Percentiles rank a stretch among this genome's conserved stretches.
Conservation (phyloP, 2,113 vertebrate genomes). For the Daphoenositta chrysoptera region DNA sequence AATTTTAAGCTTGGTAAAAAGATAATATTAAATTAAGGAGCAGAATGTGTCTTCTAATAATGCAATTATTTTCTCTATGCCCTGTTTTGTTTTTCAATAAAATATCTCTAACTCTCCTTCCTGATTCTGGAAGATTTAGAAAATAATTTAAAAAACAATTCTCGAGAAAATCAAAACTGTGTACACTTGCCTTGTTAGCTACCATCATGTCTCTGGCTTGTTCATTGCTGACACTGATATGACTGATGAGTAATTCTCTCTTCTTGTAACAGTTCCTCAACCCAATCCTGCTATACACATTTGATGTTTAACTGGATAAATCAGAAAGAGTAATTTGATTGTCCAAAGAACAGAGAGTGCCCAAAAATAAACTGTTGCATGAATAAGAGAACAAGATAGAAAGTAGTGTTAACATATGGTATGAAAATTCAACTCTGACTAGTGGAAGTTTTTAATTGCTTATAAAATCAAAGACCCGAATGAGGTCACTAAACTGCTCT, state of each 20-base stretch:
- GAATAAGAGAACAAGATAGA: background rate
- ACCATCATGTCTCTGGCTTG: background rate
- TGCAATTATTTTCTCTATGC: background rate
- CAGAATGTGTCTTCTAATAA: background rate
- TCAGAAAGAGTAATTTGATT: background rate
- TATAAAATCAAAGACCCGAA: background rate
- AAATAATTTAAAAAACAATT: background rate
- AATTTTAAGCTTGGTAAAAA: background rate
- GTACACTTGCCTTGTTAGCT: background rate
- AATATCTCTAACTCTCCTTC: background rate
- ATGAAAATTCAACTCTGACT: background rate
- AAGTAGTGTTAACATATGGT: background rate
- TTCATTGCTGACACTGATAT: background rate
- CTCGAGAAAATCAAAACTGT: background rate
- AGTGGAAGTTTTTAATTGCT: background rate
- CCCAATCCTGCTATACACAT: background rate
- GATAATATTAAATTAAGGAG: background rate
- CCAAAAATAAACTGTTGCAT: background rate
- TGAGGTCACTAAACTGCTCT: background rate
- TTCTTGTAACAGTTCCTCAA: background rate
- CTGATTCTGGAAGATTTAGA: background rate
- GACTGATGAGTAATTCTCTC: background rate
- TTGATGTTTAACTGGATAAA: background rate
- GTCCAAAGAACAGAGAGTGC: background rate
- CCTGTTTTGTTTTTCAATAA: background rate